Base-by-base conservation (phyloP, 2,888 invertebrate genomes). In the Therioaphis trifolii region DNA sequence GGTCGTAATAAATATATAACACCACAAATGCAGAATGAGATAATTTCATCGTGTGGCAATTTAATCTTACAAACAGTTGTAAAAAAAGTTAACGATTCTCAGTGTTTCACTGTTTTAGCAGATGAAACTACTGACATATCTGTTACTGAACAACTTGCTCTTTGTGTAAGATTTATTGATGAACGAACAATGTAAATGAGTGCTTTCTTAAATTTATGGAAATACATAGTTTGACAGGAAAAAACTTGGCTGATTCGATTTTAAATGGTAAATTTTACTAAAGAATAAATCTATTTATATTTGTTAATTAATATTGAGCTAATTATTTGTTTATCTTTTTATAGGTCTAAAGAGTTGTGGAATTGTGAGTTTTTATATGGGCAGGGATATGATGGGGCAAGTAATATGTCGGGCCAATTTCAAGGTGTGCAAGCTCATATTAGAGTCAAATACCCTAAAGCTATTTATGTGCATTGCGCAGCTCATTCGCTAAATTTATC, bases 81-180 rank as follows among this genome's bases (percentile, higher is more conserved):
- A n/a, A n/a, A n/a, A n/a, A n/a, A n/a, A n/a, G 55, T 55, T n/a
- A 55, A 55, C 55, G 15, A 55, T 55, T 55, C 55, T 55, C 55
- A 55, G 55, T 55, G 55, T 55, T 55, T 55, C 55, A 55, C 55
- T 55, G 55, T 55, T 14, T 55, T 55, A 55, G 55, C 55, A 43
- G 55, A 55, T 55, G 55, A 55, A 55, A 55, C 55, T 55, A 55
- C 55, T 55, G 55, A 55, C 55, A 55, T 55, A 55, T 55, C 55
- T 55, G 55, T 55, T 55, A 55, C 55, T 55, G 55, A 21, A 55
- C 55, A 55, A 55, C 55, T 55, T 21, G 5, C 55, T 55, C n/a
- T 72, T 15, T 72, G 72, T 72, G 72, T 72, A 9, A 49, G 27
- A 71, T 71, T 24, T 49, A 27, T 71, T 49, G 46, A 71, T 71